Conservation (phyloP, 2,113 vertebrate genomes). For the Cettia cetti region DNA sequence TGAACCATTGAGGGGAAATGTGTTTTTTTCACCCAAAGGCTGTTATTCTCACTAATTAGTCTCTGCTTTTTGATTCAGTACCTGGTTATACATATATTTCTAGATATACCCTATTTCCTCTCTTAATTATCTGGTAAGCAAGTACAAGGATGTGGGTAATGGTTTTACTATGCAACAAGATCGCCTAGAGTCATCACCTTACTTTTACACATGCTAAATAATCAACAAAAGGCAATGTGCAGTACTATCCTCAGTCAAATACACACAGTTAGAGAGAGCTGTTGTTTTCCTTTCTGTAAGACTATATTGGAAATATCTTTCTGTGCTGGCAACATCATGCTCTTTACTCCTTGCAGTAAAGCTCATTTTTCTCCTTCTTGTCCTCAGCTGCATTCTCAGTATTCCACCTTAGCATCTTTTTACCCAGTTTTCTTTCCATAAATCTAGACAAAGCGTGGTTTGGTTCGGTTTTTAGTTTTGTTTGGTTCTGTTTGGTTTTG, state of each 20-base stretch:
- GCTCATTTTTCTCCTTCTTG: background rate
- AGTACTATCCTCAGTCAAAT: fast-evolving
- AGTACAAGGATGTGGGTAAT: background rate
- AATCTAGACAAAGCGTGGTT: background rate
- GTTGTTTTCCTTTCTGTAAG: background rate
- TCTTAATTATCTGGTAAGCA: background rate
- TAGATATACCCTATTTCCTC: background rate
- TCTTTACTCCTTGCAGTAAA: background rate
- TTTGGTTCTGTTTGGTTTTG: background rate
- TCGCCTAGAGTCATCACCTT: background rate
- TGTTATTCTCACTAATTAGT: background rate
- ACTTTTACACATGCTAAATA: background rate
- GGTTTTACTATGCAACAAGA: background rate
- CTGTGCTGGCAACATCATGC: background rate
- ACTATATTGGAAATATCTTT: background rate
- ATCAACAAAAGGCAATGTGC: fast-evolving
- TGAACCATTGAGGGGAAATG: fast-evolving
- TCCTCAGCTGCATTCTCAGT: background rate
- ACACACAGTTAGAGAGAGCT: background rate
- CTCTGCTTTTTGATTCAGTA: background rate
- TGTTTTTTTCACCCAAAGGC: background rate
- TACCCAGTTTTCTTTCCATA: background rate
- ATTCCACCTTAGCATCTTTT: background rate
- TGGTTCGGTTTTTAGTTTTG: background rate
- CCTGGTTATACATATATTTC: background rate